Percentiles rank a stretch among this genome's conserved stretches.
phyloP scores from a whole-genome alignment of 1,140 invertebrate species.

The Nixonia krombeini region DNA sequence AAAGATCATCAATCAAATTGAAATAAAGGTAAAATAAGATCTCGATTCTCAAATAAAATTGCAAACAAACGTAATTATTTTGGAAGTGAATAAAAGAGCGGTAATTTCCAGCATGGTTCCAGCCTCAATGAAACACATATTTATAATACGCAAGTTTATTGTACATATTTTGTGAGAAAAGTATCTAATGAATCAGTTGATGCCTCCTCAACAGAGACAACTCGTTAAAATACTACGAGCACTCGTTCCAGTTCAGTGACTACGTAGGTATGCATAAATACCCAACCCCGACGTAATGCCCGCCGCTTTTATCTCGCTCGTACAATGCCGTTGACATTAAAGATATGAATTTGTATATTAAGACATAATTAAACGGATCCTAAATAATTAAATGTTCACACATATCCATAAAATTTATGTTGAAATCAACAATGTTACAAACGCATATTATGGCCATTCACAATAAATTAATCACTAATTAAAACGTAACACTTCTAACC shows the following conservation, averaged over 20 bases:
- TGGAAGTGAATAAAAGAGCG: too few relatives aligned
- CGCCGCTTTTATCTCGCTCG: constrained; percentile 1
- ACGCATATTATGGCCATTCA: too few relatives aligned
- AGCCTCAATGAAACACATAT: constrained; percentile 48
- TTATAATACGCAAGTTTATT: constrained; percentile 47
- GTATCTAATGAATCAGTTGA: constrained; percentile 30
- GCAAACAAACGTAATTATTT: constrained; percentile 39
- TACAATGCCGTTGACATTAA: too few relatives aligned
- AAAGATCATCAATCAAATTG: too few relatives aligned
- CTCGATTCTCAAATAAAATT: constrained; percentile 32
- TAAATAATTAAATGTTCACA: too few relatives aligned
- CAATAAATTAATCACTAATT: neutral
- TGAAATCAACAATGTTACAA: too few relatives aligned
- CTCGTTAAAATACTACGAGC: constrained; percentile 27
- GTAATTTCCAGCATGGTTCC: too few relatives aligned
- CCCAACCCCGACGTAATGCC: constrained; percentile 41
- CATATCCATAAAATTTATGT: too few relatives aligned
- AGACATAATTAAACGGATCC: too few relatives aligned
- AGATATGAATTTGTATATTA: too few relatives aligned
- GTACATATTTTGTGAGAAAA: constrained; percentile 43
- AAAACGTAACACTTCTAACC: neutral
- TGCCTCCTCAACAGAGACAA: constrained; percentile 16
- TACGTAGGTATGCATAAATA: constrained; percentile 24
- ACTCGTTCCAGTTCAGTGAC: constrained; percentile 8
- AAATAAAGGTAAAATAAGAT: too few relatives aligned